Evolutionary conservation across 2,797 vertebrate genomes (phyloP).

Genomic region (Phrynocephalus forsythii): DNA sequence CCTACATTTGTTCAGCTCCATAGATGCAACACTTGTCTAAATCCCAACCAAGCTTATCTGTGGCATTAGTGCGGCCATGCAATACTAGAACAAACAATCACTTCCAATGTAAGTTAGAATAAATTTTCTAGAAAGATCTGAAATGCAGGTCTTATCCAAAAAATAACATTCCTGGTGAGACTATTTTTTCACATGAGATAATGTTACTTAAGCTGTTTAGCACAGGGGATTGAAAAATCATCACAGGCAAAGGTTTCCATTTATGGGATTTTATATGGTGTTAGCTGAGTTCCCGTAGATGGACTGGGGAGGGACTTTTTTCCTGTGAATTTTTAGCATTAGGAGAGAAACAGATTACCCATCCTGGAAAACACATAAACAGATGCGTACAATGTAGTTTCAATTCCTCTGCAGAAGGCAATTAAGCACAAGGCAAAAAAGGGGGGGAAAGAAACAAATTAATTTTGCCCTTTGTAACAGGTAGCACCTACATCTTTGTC

Average conservation of each 20-base stretch:
- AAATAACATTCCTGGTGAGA: constrained; percentile 54
- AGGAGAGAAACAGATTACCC: constrained; percentile 48
- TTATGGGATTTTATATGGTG: constrained; percentile 16
- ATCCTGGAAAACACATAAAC: constrained; percentile 16
- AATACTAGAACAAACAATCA: constrained; percentile 50
- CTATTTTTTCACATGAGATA: constrained; percentile 52
- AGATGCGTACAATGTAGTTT: constrained; percentile 30
- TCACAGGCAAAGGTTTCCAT: constrained; percentile 12
- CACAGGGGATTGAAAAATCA: constrained; percentile 8
- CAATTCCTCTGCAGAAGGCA: constrained; percentile 35
- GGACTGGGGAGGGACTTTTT: constrained; percentile 43
- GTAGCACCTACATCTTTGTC: constrained; percentile 43
- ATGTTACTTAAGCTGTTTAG: constrained; percentile 43
- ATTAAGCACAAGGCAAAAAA: constrained; percentile 43
- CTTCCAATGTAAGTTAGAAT: constrained; percentile 51
- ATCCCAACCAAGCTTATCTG: constrained; percentile 39
- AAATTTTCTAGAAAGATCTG: constrained; percentile 58
- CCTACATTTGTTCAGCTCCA: constrained; percentile 1
- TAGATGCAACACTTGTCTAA: constrained; percentile 34
- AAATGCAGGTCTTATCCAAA: constrained; percentile 44
- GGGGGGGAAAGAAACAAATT: constrained; percentile 20
- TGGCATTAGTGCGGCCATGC: constrained; percentile 46
- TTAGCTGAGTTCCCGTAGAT: constrained; percentile 7
- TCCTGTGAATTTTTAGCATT: constrained; percentile 42
- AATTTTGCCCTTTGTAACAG: constrained; percentile 45